A percentile compares a stretch with the other conserved stretches of the same genome.
Evolutionary conservation across 2,113 vertebrate genomes (phyloP).

Genomic region (Lagenorhynchus albirostris): DNA sequence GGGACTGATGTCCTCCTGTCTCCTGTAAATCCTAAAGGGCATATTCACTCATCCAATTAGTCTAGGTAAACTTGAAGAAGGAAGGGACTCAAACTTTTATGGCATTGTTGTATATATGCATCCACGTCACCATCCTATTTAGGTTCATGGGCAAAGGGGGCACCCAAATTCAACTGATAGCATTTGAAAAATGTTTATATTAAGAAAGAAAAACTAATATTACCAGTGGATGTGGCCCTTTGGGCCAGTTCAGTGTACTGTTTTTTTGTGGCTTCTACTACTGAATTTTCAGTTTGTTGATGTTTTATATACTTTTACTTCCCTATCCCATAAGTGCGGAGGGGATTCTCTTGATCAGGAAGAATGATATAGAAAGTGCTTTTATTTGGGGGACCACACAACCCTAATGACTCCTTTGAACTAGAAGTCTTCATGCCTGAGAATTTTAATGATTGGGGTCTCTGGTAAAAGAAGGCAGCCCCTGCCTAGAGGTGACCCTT

Average conservation of each 20-base stretch:
- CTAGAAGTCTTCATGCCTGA: neutral
- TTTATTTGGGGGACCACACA: neutral
- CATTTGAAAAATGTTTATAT: neutral
- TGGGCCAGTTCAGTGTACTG: neutral
- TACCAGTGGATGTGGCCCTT: neutral
- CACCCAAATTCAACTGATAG: neutral
- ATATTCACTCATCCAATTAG: neutral
- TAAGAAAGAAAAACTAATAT: neutral
- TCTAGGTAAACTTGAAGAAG: neutral
- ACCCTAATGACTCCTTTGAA: neutral
- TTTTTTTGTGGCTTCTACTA: neutral
- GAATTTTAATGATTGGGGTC: neutral
- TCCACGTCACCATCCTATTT: neutral
- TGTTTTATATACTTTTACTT: neutral
- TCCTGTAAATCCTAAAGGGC: neutral
- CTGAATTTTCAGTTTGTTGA: neutral
- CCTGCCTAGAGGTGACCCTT: neutral
- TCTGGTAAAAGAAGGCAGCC: neutral
- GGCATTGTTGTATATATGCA: neutral
- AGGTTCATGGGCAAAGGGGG: neutral
- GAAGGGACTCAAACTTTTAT: neutral
- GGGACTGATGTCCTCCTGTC: neutral
- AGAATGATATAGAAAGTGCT: neutral
- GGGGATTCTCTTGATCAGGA: neutral
- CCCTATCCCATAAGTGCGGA: neutral